Conservation (phyloP, 1,140 invertebrate species). For the Cydia amplana region DNA sequence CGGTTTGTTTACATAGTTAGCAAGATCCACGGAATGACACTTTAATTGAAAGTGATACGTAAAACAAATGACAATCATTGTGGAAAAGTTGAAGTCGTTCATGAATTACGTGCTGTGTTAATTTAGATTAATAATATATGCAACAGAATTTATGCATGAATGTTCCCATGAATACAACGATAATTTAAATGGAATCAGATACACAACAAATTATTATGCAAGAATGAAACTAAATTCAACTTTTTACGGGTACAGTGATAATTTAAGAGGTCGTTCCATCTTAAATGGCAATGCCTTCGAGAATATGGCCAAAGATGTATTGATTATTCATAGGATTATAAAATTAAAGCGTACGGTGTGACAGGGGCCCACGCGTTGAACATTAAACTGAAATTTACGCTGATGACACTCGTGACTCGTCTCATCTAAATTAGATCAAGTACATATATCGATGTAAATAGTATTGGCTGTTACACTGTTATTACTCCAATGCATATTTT, state of each 20-base stretch:
- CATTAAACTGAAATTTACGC: constrained; percentile 26
- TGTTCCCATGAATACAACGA: neutral
- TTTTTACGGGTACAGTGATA: neutral
- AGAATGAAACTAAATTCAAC: constrained; percentile 3
- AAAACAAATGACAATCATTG: too few relatives aligned
- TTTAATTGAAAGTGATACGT: too few relatives aligned
- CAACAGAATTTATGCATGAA: constrained; percentile 17
- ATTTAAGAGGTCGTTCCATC: constrained; percentile 23
- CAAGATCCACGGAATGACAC: too few relatives aligned
- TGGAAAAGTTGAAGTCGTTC: too few relatives aligned
- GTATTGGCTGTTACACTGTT: neutral
- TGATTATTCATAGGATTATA: constrained; percentile 18
- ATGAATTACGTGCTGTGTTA: too few relatives aligned
- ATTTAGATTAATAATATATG: too few relatives aligned
- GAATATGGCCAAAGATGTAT: constrained; percentile 10
- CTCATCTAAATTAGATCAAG: constrained; percentile 19
- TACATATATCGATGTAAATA: neutral
- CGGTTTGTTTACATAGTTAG: too few relatives aligned
- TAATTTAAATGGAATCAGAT: neutral
- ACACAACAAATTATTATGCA: neutral
- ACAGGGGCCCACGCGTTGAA: neutral
- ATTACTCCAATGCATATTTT: neutral
- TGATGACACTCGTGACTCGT: constrained; percentile 5
- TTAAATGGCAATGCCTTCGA: constrained; percentile 13
- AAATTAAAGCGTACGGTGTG: constrained; percentile 16